Evolutionary conservation across 2,888 invertebrate genomes (phyloP).

Genomic region (Nomada ruficornis): DNA sequence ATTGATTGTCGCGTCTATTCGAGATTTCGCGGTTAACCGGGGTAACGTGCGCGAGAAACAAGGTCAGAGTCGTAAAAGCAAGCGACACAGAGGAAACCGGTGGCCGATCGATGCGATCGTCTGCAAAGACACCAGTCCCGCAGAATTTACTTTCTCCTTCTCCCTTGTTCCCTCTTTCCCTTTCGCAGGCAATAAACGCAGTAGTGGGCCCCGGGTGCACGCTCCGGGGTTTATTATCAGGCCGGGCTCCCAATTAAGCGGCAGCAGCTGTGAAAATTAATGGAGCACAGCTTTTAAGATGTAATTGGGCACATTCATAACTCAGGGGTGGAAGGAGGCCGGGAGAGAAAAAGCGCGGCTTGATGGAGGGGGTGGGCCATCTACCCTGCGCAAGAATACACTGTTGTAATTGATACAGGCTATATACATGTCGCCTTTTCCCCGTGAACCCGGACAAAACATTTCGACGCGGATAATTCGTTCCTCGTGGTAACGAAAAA

Average conservation of each 20-base stretch:
- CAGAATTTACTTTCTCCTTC: slow-evolving; percentile 43
- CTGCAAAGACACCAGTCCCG: slow-evolving; percentile 67
- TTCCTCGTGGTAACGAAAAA: not conserved
- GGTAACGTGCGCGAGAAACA: slow-evolving; percentile 69
- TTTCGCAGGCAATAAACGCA: slow-evolving; percentile 79
- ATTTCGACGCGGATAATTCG: slow-evolving; percentile 13
- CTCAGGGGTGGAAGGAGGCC: slow-evolving; percentile 80
- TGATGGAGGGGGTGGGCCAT: slow-evolving; percentile 45
- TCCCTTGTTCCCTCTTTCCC: slow-evolving; percentile 17
- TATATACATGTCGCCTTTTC: slow-evolving; percentile 59
- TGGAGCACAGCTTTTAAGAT: slow-evolving; percentile 88
- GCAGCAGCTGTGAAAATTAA: slow-evolving; percentile 88
- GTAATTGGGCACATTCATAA: slow-evolving; percentile 88
- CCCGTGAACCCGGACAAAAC: slow-evolving; percentile 18
- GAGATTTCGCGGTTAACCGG: slow-evolving; percentile 60
- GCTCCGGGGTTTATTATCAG: slow-evolving; percentile 86
- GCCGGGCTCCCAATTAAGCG: slow-evolving; percentile 87
- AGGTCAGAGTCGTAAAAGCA: slow-evolving; percentile 77
- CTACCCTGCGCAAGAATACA: slow-evolving; percentile 66
- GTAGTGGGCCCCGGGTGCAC: slow-evolving; percentile 79
- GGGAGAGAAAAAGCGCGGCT: slow-evolving; percentile 52
- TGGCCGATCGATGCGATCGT: slow-evolving; percentile 75
- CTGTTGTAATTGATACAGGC: slow-evolving; percentile 70
- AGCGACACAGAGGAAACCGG: slow-evolving; percentile 66
- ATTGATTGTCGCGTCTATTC: not conserved